These are phyloP conservation scores for Ochotona princeps DNA, from an alignment of 2,113 vertebrate genomes.

Conservation along the genomic window DNA sequence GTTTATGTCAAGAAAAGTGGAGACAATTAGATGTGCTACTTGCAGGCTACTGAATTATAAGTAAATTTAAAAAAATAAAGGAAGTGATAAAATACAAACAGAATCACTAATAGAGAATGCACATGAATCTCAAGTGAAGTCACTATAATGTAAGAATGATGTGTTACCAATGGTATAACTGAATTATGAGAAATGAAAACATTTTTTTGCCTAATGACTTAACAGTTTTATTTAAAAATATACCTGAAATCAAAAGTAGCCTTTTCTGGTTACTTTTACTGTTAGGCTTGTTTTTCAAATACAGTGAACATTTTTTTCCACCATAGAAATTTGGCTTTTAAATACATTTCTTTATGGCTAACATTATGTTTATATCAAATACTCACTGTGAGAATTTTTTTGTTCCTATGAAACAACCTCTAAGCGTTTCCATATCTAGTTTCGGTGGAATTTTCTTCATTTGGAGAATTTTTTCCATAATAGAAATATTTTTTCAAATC, in stretches of 20 bases:
- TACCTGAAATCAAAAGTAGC: conserved; percentile 33
- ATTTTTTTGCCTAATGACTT: conserved; percentile 30
- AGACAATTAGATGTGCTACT: conserved; percentile 13
- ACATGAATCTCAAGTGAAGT: conserved; percentile 23
- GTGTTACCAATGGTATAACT: conserved; percentile 32
- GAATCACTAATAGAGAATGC: conserved; percentile 18
- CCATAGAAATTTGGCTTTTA: conserved; percentile 30
- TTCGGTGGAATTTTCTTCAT: conserved; percentile 46
- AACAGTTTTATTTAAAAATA: conserved; percentile 43
- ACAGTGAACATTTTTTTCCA: conserved; percentile 13
- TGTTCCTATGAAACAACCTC: conserved; percentile 9
- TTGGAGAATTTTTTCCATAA: conserved; percentile 11
- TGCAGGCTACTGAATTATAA: conserved; percentile 26
- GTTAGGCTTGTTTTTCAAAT: conserved; percentile 36
- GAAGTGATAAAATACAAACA: conserved; percentile 35
- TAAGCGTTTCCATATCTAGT: conserved; percentile 12
- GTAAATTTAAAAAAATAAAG: conserved; percentile 52
- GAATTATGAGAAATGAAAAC: conserved; percentile 33
- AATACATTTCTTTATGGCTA: conserved; percentile 30
- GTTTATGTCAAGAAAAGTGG: neutral
- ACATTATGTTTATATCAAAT: conserved; percentile 27
- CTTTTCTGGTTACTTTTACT: conserved; percentile 34
- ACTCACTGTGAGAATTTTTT: conserved; percentile 37
- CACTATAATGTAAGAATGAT: conserved; percentile 16
- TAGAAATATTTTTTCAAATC: conserved; percentile 36